Base-by-base conservation (phyloP, 2,797 vertebrate genomes). In the Distichodus sexfasciatus region DNA sequence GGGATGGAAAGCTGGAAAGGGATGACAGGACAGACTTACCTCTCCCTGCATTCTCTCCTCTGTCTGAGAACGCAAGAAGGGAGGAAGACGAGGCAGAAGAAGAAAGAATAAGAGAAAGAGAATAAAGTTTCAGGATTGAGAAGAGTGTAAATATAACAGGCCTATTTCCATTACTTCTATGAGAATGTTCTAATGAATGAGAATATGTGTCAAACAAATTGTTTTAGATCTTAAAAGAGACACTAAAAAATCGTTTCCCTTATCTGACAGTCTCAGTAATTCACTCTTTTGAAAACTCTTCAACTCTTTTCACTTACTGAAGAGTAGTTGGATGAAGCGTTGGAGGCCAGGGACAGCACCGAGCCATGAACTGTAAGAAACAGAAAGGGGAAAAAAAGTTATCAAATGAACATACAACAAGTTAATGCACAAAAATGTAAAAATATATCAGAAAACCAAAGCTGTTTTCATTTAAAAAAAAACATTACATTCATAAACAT, bases 31-130 rank as follows among this genome's bases (percentile, higher is more conserved):
- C 41, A 62, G 72, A 78, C 90, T 91, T 94, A 99, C 97, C 96
- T 99, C 97, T 24, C 96, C 97, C 82, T 98, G 96, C 88, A 99
- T 95, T 91, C 95, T 94, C 83, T 99, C 97, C 92, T 99, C 97
- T 88, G 93, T 96, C 97, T 99, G 90, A 82, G 76, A 82, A 82
- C 73, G 86, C 87, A 85, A 87, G 80, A 87, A 38, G 81, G 58
- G 31, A 26, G 12, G 44, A 70, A 28, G 54, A 68, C n/a, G 12
- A 60, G 60, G 63, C 24, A 67, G 31, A 47, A 28, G 23, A 62
- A 53, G 62, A 44, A 40, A 73, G 41, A 10, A 59, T 79, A 75
- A 77, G 75, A 63, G 69, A 58, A 21, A 19, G 33, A 19, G 35
- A 31, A n/a, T n/a, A 43, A 33, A 40, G 31, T 41, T 59, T 23